Base-by-base conservation (phyloP, 2,797 vertebrate species). In the Pseudochirops cupreus region DNA sequence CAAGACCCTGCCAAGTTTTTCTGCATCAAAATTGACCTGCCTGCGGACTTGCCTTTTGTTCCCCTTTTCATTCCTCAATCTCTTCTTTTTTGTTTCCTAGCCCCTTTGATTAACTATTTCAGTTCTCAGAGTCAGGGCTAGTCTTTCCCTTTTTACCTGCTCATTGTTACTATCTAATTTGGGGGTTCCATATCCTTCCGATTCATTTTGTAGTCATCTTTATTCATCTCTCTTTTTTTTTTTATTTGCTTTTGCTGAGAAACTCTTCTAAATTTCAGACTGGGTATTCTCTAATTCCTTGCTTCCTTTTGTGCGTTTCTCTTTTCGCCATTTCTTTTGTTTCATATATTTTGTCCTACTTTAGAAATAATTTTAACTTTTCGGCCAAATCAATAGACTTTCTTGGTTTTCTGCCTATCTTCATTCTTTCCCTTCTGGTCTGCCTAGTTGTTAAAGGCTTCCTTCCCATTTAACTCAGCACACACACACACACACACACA, bases 101-200 rank as follows among this genome's bases (percentile, higher is more conserved):
- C 87, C 52, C 39, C 95, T 94, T 82, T 62, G 89, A 50, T 97
- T 97, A 95, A 96, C 89, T 95, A 62, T 67, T 95, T 93, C 59
- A 29, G 90, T 91, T 59, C 91, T 91, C 12, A 55, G 56, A 52
- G 91, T 93, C 91, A 92, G 90, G 55, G 14, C 93, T 94, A 56
- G 56, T 31, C 0, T 62, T 57, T 74, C 54, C 74, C 90, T 67
- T 96, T 94, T 54, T 91, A 12, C 21, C 16, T 31, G 1, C 16
- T 4, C 26, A 24, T 95, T 11, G 91, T 56, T 87, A 54, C 59
- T 54, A 55, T 95, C 67, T 62, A 4, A 92, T 62, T 94, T 92
- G 82, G 16, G 6, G 33, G 1, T 94, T 91, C 94, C 58, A 56
- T 90, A 29, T 96, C 56, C 26, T 52, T 91, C 3, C 53, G n/a